Base-by-base conservation (phyloP, 2,888 invertebrate species). In the Lepidocyrtoides sp. region DNA sequence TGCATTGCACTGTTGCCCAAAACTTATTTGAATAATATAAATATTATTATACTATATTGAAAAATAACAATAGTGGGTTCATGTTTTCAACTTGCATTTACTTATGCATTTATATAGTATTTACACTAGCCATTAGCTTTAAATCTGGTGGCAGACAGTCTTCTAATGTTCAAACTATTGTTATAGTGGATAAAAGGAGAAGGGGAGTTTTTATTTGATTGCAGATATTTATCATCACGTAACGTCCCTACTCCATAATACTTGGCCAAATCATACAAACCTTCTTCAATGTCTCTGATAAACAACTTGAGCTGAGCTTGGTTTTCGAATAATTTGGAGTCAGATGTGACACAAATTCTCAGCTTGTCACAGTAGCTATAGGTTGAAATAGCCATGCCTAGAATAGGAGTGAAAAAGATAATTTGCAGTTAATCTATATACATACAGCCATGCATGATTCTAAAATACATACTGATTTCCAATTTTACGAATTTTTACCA, bases 261-360 rank as follows among this genome's bases (percentile, higher is more conserved):
- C 54, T 89, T 91, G 26, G 88, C 85, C 41, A 92, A 51, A 20
- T 91, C 79, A 20, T 57, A 32, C 4, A 92, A 14, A 29, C 85
- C 81, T 1, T 66, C 72, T 44, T 92, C 88, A 20, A 91, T 84
- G 48, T 85, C 57, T n/a, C 54, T 66, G 20, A 92, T 81, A 26
- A 92, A 85, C 7, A 54, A 41, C n/a, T 89, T 88, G 44, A 92
- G 85, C 12, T 92, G 89, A 20, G 77, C 89, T 48, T 81, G 88
- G 17, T 41, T 91, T 23, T 63, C 66, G 4, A 91, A 92, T 1
- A 92, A 66, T 29, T 60, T 57, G 8, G 90, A 89, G 41, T 92
- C 92, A 1, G 84, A 51, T n/a, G 91, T 91, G 8, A 92, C 63
- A 23, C 91, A 92, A 4, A 92, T 81, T 41, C 92, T 72, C n/a